A percentile compares a stretch with the other conserved stretches of the same genome.
phyloP scores from a whole-genome alignment of 2,113 vertebrate genomes.

The Nothoprocta perdicaria region DNA sequence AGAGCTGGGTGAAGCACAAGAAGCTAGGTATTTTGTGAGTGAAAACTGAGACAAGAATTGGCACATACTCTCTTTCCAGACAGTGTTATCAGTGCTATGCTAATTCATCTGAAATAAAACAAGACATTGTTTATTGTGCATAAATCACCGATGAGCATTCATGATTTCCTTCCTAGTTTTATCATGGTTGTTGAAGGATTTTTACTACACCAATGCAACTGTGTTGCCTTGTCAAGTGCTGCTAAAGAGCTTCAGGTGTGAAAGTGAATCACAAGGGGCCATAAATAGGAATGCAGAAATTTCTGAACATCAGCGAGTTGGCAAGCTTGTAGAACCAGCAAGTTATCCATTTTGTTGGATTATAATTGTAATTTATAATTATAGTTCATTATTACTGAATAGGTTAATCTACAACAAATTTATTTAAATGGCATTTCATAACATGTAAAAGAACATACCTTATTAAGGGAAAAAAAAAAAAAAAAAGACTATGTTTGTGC shows the following conservation, averaged over 20 bases:
- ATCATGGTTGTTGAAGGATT: background rate
- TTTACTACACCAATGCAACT: background rate
- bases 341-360: background rate
- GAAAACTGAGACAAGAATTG: background rate
- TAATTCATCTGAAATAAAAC: background rate
- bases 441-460: accelerated
- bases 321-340: background rate
- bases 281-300: background rate
- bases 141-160: background rate
- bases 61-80: background rate
- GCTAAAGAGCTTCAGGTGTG: background rate
- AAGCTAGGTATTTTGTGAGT: accelerated
- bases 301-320: background rate
- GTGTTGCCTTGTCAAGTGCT: background rate
- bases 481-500: background rate
- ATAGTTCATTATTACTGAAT: background rate
- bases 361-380: background rate
- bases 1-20: background rate
- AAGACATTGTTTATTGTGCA: background rate
- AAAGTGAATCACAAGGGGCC: background rate
- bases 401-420: background rate
- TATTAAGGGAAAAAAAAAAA: background rate
- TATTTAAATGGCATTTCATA: background rate
- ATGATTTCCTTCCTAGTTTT: background rate
- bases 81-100: accelerated